Evolutionary conservation across 1,140 invertebrate genomes (phyloP).

Genomic region (Drosophila biarmipes): DNA sequence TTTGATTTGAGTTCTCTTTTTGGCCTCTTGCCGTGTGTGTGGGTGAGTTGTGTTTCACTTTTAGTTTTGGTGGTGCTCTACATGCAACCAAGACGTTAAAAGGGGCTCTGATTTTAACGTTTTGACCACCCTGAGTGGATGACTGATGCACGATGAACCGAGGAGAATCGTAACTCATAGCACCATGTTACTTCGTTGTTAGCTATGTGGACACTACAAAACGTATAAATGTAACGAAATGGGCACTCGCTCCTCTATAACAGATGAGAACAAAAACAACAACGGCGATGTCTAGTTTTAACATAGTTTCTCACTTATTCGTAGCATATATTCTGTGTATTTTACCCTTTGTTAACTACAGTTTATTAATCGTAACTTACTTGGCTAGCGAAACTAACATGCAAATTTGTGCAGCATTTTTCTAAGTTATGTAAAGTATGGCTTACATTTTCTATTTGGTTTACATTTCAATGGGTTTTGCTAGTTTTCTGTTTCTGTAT

Average conservation of each 20-base stretch:
- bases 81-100: slow-evolving; percentile 73
- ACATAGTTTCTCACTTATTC: slow-evolving; percentile 23
- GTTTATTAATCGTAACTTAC: slow-evolving; percentile 52
- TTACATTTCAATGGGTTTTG: slow-evolving; percentile 32
- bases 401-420: slow-evolving; percentile 64
- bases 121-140: slow-evolving; percentile 51
- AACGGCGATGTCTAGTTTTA: slow-evolving; percentile 45
- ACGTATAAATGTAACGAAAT: slow-evolving; percentile 37
- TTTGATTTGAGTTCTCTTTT: slow-evolving; percentile 36
- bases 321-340: slow-evolving; percentile 24
- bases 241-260: slow-evolving; percentile 17
- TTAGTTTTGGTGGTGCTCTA: slow-evolving; percentile 28
- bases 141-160: slow-evolving; percentile 28
- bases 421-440: slow-evolving; percentile 22
- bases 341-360: slow-evolving; percentile 64
- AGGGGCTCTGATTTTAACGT: slow-evolving; percentile 83
- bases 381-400: slow-evolving; percentile 44
- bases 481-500: slow-evolving; percentile 10
- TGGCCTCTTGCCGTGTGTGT: slow-evolving; percentile 11
- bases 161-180: slow-evolving; percentile 73
- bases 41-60: not conserved
- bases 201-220: slow-evolving; percentile 52
- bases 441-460: slow-evolving; percentile 15
- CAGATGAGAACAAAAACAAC: slow-evolving; percentile 30
- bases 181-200: slow-evolving; percentile 83